Percentiles rank a stretch among this genome's conserved stretches.
These are phyloP conservation scores for Equus przewalskii DNA, from an alignment of 2,113 vertebrate species.

Conservation along the genomic window DNA sequence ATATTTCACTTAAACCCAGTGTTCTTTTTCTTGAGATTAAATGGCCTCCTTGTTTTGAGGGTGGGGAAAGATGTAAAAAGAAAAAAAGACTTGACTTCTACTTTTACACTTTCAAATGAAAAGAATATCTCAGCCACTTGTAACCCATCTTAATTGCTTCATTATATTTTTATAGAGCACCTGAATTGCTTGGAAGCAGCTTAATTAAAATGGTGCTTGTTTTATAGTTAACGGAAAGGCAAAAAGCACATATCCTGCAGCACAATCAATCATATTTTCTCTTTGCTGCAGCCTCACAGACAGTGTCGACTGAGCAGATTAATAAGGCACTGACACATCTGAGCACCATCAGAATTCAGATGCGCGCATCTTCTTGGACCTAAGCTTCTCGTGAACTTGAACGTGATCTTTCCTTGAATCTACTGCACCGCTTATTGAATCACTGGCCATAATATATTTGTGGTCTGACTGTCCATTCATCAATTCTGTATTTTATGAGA, in stretches of 20 bases:
- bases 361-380: background rate
- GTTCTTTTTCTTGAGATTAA: background rate
- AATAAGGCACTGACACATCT: conserved; percentile 72
- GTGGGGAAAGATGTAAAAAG: background rate
- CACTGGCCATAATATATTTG: background rate
- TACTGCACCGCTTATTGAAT: conserved; percentile 60
- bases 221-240: conserved; percentile 80
- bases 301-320: conserved; percentile 68
- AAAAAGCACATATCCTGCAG: conserved; percentile 73
- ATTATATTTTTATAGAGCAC: conserved; percentile 86
- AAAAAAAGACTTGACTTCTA: conserved; percentile 15
- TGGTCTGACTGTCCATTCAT: conserved; percentile 45
- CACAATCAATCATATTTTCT: conserved; percentile 73
- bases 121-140: conserved; percentile 71
- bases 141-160: conserved; percentile 83
- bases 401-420: conserved; percentile 46
- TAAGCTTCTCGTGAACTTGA: conserved; percentile 37
- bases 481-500: background rate
- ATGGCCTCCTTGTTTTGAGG: background rate
- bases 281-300: conserved; percentile 71
- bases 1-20: background rate
- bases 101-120: conserved; percentile 74
- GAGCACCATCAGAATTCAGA: conserved; percentile 56
- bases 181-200: conserved; percentile 82
- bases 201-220: conserved; percentile 81